Evolutionary conservation across 2,888 invertebrate species (phyloP), one percentile per base, ranked within the genome.

Genomic region (Lasius fuliginosus): DNA sequence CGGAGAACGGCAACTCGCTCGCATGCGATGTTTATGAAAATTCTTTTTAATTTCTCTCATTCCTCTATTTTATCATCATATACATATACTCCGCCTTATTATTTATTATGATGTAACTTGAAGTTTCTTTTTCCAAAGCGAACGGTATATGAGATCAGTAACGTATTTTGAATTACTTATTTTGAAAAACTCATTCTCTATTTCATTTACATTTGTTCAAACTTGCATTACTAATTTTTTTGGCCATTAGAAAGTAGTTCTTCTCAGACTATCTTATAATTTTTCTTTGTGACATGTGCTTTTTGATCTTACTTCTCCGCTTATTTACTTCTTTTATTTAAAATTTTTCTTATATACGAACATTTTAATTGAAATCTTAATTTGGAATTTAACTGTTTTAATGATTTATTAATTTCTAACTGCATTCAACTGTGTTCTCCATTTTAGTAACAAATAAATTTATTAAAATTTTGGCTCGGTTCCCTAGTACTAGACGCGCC

Each of bases 171-270:
- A 49, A 64, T 75, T 18, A 64, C 23, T 23, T 23, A 23, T 23
- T 23, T 23, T 23, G 23, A 23, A 75, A 64, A 64, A 64, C 6
- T 76, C 5, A 42, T 11, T 40, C 18, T 30, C 27, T 67, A 67
- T 46, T 30, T 1, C 23, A 67, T 77, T 67, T 62, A 53, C 65
- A 46, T 62, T 36, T 15, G 53, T n/a, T 65, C 0, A 40, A 65
- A 15, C 23, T 77, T 64, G 23, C 30, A 23, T 65, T 40, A 36
- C 18, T 65, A 36, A 49, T 36, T 67, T 15, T 42, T 33, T 36
- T 58, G 42, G 0, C 12, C 53, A 36, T 40, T 62, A 49, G 36
- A 36, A 76, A 65, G 27, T 27, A 18, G 23, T 53, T 75, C 56
- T 9, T 67, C 40, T n/a, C 40, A 12, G 9, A 40, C 11, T 62